A percentile compares a stretch with the other conserved stretches of the same genome.
These are phyloP conservation scores for Epinotia bilunana DNA, from an alignment of 2,888 invertebrate genomes.

Conservation along the genomic window DNA sequence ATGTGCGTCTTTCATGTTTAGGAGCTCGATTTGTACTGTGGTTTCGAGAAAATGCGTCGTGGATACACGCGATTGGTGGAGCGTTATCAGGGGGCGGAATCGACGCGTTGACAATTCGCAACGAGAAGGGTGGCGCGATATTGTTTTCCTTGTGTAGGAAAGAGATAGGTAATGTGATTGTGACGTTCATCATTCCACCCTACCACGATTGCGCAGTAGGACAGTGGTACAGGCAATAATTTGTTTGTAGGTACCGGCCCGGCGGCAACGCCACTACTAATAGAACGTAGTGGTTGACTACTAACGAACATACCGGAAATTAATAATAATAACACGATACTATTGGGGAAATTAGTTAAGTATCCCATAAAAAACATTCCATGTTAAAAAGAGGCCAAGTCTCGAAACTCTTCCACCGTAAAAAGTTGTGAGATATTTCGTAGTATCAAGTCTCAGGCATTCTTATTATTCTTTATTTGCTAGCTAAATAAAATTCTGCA, in stretches of 20 bases:
- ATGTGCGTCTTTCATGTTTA: constrained; percentile 43
- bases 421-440: too few relatives aligned
- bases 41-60: constrained; percentile 43
- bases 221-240: constrained; percentile 33
- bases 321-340: not conserved
- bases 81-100: constrained; percentile 41
- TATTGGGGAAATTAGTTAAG: not conserved
- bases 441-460: too few relatives aligned
- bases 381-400: too few relatives aligned
- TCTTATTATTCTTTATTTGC: too few relatives aligned
- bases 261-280: constrained; percentile 1
- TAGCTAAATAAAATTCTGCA: too few relatives aligned
- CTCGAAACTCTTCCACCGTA: too few relatives aligned
- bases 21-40: constrained; percentile 38
- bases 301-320: constrained; percentile 3
- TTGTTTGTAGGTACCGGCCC: too few relatives aligned
- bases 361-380: too few relatives aligned
- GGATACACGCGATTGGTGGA: constrained; percentile 41
- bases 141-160: not conserved
- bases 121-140: constrained; percentile 19
- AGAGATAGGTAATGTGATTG: constrained; percentile 23
- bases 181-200: constrained; percentile 37
- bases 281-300: too few relatives aligned
- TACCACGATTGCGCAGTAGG: constrained; percentile 22
- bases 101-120: constrained; percentile 38